These are phyloP conservation scores for Biston betularia DNA, from an alignment of 2,888 invertebrate species.

Conservation along the genomic window DNA sequence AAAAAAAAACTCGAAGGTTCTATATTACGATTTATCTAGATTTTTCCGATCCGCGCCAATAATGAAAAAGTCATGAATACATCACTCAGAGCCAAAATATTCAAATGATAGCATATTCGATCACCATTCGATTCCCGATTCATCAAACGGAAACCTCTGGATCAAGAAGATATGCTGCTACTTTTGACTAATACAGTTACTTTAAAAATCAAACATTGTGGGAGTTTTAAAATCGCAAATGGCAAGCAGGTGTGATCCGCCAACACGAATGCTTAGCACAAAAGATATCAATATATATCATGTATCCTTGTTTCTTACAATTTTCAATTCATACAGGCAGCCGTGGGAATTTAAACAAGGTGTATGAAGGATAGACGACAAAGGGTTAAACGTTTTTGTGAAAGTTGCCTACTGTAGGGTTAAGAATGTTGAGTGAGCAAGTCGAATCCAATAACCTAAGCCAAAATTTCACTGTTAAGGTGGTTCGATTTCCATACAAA, in stretches of 20 bases:
- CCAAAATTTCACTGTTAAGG: too few relatives aligned
- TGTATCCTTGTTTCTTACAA: slow-evolving; percentile 17
- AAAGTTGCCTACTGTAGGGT: background rate
- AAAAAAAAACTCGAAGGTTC: too few relatives aligned
- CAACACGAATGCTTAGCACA: slow-evolving; percentile 27
- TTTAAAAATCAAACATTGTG: slow-evolving; percentile 30
- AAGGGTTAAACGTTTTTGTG: slow-evolving; percentile 47
- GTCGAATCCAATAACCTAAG: background rate
- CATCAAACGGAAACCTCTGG: too few relatives aligned
- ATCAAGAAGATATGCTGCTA: too few relatives aligned
- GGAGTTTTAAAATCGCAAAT: slow-evolving; percentile 34
- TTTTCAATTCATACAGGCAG: slow-evolving; percentile 31
- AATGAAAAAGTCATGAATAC: too few relatives aligned
- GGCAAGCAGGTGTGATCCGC: slow-evolving; percentile 37
- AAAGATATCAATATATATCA: slow-evolving; percentile 25
- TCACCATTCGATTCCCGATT: background rate
- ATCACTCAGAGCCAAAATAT: too few relatives aligned
- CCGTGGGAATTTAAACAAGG: slow-evolving; percentile 67
- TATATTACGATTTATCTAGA: too few relatives aligned
- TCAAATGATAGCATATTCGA: background rate
- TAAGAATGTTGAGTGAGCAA: background rate
- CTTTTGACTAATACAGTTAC: too few relatives aligned
- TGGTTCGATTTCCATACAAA: too few relatives aligned
- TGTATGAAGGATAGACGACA: slow-evolving; percentile 50
- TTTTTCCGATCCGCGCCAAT: too few relatives aligned